Evolutionary conservation across 1,140 invertebrate genomes (phyloP), one percentile per base, ranked within the genome.

Genomic region (Aricia agestis): DNA sequence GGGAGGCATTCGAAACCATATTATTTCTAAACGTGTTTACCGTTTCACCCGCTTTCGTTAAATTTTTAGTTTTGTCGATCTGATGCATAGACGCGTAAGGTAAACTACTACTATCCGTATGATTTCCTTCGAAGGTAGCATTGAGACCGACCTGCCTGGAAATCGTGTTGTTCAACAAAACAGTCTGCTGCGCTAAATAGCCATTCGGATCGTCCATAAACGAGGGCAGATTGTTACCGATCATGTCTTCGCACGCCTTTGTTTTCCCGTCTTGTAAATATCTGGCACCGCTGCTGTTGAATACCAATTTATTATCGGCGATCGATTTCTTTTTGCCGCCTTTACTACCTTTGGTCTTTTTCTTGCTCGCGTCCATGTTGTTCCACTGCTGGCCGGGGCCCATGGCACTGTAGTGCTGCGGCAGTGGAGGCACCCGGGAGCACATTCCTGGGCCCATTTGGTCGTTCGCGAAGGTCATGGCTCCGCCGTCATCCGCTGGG

Each of bases 191-290:
- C 6, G 96, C 95, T 69, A 98, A 89, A 91, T 97, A 98, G 5
- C 96, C 97, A 82, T 95, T 97, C 0, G 97, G 96, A 88, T 98
- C 97, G 76, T 98, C 97, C 92, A 98, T 94, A 80, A 98, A 98
- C 1, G 92, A 92, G 13, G 91, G 92, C 19, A 90, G 84, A 72
- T 82, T 83, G 70, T 85, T 85, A 71, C 75, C 78, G 6, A 81
- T 68, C 5, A 82, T 75, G 57, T 89, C 87, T 68, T 89, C 89
- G 74, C 76, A 79, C 17, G 72, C 63, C 73, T 79, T 84, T 32
- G 74, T 74, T 81, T 91, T 91, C 10, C 67, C 10, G 69, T 90
- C 87, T 69, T 85, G 82, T 9, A 89, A 67, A 19, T 83, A 77
- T 76, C 87, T 80, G 66, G 88, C 76, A 15, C 87, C 85, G 70